Evolutionary conservation across 2,113 vertebrate species (phyloP), one percentile per base, ranked within the genome.

Genomic region (Phodopus roborovskii): DNA sequence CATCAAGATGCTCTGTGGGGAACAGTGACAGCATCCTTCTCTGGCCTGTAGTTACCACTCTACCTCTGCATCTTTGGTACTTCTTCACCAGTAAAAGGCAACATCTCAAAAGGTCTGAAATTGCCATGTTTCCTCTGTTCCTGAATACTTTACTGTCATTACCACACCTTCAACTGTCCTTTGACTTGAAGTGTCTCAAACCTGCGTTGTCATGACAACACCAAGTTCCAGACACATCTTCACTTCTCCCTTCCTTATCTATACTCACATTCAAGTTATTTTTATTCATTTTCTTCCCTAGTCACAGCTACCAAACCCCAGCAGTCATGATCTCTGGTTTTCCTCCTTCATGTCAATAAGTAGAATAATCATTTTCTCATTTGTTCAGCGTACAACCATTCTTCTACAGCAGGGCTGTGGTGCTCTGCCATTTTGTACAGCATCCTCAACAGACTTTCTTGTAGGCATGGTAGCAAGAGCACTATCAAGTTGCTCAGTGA

Each of bases 381-480:
- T 74, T 81, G 1, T 13, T 5, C 16, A 42, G 26, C 48, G 7
- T 7, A 79, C 24, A 50, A 10, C 10, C 5, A 28, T 15, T 3
- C 22, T 73, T 92, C 50, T 36, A 64, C n/a, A 73, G 1, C 2
- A 4, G 10, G 36, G 19, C 45, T 82, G 3, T 42, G 42, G 0
- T 20, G 0, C 42, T 11, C 39, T 19, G 3, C 28, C 3, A 9
- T 4, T 3, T 1, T 26, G 13, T 4, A 68, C 8, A 81, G 9
- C 22, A 78, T 74, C 7, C 0, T 75, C 73, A 56, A 6, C 8
- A 81, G 10, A 5, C 20, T 12, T 68, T 22, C 74, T n/a, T 2
- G 5, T 10, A 36, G 77, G n/a, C 22, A 6, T 20, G 48, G 11
- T 3, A 13, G 2, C 60, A 20, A 17, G 2, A 19, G 28, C 1